Conservation (phyloP, 2,113 vertebrate species). For the Aegotheles bennettii region DNA sequence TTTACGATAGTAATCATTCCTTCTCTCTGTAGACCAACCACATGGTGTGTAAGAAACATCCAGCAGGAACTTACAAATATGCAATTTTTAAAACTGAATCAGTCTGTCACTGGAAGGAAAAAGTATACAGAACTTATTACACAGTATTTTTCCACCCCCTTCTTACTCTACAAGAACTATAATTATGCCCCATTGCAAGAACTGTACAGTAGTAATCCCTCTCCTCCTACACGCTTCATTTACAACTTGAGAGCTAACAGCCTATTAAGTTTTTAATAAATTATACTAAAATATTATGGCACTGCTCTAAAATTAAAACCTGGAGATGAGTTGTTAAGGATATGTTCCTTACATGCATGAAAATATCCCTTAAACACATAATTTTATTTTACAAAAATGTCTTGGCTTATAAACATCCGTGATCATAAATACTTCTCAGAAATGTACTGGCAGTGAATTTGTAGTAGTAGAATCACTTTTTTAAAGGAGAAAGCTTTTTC, state of each 20-base stretch:
- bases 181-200: slow-evolving; percentile 22
- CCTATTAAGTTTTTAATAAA: slow-evolving; percentile 57
- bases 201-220: slow-evolving; percentile 41
- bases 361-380: not conserved
- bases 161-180: not conserved
- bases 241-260: slow-evolving; percentile 44
- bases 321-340: not conserved
- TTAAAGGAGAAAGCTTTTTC: not conserved
- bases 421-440: slow-evolving; percentile 5
- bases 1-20: not conserved
- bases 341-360: not conserved
- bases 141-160: not conserved
- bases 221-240: slow-evolving; percentile 53
- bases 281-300: slow-evolving; percentile 56
- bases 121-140: not conserved
- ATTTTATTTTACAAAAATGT: not conserved
- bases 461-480: not conserved
- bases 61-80: not conserved
- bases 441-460: not conserved
- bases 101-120: not conserved
- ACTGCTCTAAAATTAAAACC: slow-evolving; percentile 43
- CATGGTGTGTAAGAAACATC: not conserved
- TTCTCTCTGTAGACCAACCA: not conserved
- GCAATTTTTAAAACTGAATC: not conserved
- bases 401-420: not conserved